These are phyloP conservation scores for Sapajus apella DNA, from an alignment of 2,113 vertebrate genomes.

Conservation along the genomic window DNA sequence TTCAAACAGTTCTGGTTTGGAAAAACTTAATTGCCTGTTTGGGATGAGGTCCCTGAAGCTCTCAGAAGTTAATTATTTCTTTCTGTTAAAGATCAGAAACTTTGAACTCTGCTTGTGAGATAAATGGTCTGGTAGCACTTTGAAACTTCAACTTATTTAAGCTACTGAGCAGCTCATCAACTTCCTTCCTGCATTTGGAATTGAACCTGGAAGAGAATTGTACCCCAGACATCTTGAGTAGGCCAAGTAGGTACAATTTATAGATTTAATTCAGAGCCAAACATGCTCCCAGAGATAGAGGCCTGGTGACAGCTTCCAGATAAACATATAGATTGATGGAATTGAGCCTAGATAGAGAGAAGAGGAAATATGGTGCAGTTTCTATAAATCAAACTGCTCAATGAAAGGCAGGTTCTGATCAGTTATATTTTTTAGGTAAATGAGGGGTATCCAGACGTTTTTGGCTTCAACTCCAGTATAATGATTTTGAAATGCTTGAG, in stretches of 20 bases:
- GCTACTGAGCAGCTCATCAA: slow-evolving; percentile 42
- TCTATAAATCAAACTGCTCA: background rate
- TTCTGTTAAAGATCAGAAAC: slow-evolving; percentile 68
- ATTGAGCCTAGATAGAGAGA: background rate
- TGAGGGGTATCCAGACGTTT: background rate
- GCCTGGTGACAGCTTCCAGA: background rate
- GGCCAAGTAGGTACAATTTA: slow-evolving; percentile 12
- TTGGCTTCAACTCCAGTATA: background rate
- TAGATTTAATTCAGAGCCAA: slow-evolving; percentile 37
- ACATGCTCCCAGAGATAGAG: slow-evolving; percentile 3
- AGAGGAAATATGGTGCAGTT: background rate
- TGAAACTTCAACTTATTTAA: slow-evolving; percentile 62
- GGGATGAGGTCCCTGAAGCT: slow-evolving; percentile 58
- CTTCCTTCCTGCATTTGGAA: slow-evolving; percentile 30
- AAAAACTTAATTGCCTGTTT: slow-evolving; percentile 70
- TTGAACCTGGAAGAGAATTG: slow-evolving; percentile 57
- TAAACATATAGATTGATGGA: background rate
- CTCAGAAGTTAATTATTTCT: slow-evolving; percentile 69
- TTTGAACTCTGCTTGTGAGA: slow-evolving; percentile 47
- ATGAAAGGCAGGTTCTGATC: background rate
- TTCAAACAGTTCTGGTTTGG: slow-evolving; percentile 21
- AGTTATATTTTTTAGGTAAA: slow-evolving; percentile 31
- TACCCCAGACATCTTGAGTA: slow-evolving; percentile 24
- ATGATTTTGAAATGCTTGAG: background rate
- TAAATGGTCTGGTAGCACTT: slow-evolving; percentile 62